Evolutionary conservation across 2,113 vertebrate genomes (phyloP), one percentile per base, ranked within the genome.

Genomic region (Heterotis niloticus): DNA sequence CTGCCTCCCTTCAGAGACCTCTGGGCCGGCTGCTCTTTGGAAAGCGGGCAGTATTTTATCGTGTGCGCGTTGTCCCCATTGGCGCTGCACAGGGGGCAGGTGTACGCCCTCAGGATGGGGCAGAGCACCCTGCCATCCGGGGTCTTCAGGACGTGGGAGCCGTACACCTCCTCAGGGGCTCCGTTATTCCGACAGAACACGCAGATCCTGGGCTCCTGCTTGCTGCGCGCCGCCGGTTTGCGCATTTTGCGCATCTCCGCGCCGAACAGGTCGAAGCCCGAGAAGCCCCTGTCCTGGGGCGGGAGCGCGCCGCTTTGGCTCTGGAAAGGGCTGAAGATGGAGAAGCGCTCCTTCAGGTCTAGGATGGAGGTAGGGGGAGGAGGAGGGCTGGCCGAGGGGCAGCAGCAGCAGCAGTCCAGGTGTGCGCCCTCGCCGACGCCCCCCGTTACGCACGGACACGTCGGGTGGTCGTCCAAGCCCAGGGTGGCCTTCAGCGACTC

Each of bases 141-240:
- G 4, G 92, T 93, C 89, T 94, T 94, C 84, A 94, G 91, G 52
- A 94, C 91, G 87, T 94, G 93, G 5, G 92, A 93, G 78, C 92
- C 93, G 87, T 92, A 94, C 85, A 94, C 92, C 85, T 93, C 93
- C 88, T 94, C 93, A 0, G 92, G 92, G 0, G 93, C 93, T 65
- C 93, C 93, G 89, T 94, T 94, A 88, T 94, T 94, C 84, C 93
- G 83, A 86, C 93, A 94, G 89, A 94, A 94, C 77, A 94, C 93
- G 88, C 93, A 94, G 87, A 94, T 93, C 85, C 93, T 93, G 81
- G 92, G 93, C 85, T 94, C 93, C 86, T 92, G 91, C 82, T 93
- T 93, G 86, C 82, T 87, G 83, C 92, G 84, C 82, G 88, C 78
- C 0, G 89, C 76, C 17, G 90, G 85, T 67, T 90, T 92, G 77